Conservation (phyloP, 2,113 vertebrate species). For the Bombycilla garrulus region DNA sequence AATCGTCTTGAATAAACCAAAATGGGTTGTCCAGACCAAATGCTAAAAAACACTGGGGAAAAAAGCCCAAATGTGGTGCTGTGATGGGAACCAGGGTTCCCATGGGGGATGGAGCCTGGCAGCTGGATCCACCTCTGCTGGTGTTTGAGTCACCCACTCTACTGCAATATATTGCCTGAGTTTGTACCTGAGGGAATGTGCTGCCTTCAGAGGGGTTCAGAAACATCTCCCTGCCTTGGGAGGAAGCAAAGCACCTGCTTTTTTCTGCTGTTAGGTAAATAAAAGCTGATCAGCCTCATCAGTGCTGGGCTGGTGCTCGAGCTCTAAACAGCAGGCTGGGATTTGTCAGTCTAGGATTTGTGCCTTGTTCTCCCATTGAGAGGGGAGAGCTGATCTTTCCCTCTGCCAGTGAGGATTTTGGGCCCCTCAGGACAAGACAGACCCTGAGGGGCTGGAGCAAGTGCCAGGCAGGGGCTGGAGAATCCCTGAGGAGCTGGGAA, state of each 20-base stretch:
- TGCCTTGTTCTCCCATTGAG: accelerated
- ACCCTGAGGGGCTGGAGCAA: accelerated
- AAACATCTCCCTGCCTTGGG: background rate
- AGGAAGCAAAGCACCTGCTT: background rate
- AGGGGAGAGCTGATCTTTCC: background rate
- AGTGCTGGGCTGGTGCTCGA: accelerated
- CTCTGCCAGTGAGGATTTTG: accelerated
- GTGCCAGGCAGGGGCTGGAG: background rate
- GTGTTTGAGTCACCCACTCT: background rate
- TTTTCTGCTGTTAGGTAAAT: background rate
- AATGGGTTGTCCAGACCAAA: background rate
- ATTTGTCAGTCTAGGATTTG: background rate
- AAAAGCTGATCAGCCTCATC: accelerated
- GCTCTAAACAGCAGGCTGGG: background rate
- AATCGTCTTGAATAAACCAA: background rate
- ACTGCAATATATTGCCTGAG: accelerated
- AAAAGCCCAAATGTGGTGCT: accelerated
- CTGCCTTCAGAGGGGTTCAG: background rate
- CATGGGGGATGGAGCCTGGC: background rate
- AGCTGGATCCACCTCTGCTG: background rate
- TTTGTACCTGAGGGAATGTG: background rate
- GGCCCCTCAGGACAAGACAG: background rate
- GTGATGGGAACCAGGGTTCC: background rate
- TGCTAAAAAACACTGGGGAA: background rate
- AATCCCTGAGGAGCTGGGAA: background rate